Percentiles rank a stretch among this genome's conserved stretches.
These are phyloP conservation scores for Drosophila insularis DNA, from an alignment of 1,140 invertebrate species.

Conservation along the genomic window DNA sequence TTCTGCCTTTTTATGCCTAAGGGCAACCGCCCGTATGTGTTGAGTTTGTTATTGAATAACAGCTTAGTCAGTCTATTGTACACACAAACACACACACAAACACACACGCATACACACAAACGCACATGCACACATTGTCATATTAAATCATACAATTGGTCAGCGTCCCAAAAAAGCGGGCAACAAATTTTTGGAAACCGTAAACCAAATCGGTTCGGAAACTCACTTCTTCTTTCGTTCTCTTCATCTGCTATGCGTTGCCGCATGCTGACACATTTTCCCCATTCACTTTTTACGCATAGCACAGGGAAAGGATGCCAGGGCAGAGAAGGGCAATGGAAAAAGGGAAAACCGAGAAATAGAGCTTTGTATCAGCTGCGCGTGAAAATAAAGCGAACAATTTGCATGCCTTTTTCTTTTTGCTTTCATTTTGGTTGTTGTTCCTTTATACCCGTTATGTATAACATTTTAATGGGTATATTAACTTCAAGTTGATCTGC, in stretches of 20 bases:
- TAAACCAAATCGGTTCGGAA: constrained; percentile 23
- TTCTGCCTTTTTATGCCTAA: constrained; percentile 15
- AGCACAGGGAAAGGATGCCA: neutral
- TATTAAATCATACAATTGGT: constrained; percentile 76
- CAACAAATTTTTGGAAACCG: constrained; percentile 41
- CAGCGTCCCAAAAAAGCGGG: constrained; percentile 52
- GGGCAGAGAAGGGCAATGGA: neutral
- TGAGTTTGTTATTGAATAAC: constrained; percentile 68
- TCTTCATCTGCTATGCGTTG: constrained; percentile 9
- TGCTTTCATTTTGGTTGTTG: neutral
- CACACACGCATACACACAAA: constrained; percentile 18
- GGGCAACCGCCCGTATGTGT: constrained; percentile 38
- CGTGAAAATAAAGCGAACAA: constrained; percentile 71
- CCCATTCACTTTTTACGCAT: constrained; percentile 76
- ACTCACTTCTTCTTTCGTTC: constrained; percentile 16
- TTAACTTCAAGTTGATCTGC: neutral
- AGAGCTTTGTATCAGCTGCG: constrained; percentile 64
- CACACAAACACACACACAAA: constrained; percentile 29
- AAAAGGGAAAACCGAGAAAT: neutral
- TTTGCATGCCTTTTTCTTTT: constrained; percentile 48
- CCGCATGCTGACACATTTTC: constrained; percentile 63
- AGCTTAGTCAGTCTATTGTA: constrained; percentile 57
- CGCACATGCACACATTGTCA: constrained; percentile 41
- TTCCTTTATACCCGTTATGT: constrained; percentile 9
- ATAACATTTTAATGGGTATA: neutral